Evolutionary conservation across 2,797 vertebrate genomes (phyloP), one percentile per base, ranked within the genome.

Genomic region (Anguilla anguilla): DNA sequence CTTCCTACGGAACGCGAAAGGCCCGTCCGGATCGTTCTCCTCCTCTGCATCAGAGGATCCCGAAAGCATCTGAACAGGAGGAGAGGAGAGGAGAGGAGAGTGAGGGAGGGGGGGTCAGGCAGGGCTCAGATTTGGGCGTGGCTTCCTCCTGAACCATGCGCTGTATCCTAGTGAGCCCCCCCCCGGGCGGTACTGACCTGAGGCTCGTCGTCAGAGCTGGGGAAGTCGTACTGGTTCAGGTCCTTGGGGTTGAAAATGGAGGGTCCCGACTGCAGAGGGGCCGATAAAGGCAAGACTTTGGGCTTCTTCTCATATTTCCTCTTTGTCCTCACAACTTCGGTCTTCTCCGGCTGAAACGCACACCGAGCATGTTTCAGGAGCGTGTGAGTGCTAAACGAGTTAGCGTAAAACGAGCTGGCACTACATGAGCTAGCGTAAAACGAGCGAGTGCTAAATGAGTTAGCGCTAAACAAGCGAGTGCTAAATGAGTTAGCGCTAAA

Each of bases 251-350:
- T 99, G 91, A 99, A 99, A 91, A 97, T 95, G 84, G 97, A 97
- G 90, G 98, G 97, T 90, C 97, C 96, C 79, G 97, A 95, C 94
- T 98, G 98, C 88, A 97, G 94, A 0, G 92, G 92, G 92, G 94
- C 92, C 3, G 95, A 96, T 87, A 96, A 90, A 1, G 97, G 97
- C 87, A 97, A 96, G 94, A 97, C 95, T 97, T 99, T 99, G 94
- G 97, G 98, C 93, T 99, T 99, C 96, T 99, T 99, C 92, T 99
- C 99, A 4, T 99, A 99, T 95, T 99, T 99, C 93, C 98, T 97
- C 95, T 99, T 99, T 86, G 98, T 98, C 93, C 98, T 95, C 87
- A 97, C 96, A 90, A 97, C 96, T 94, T 99, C 98, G 0, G 96
- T 93, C 95, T 99, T 99, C 95, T 99, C 98, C 74, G 98, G 97